A percentile compares a stretch with the other conserved stretches of the same genome.
phyloP scores from a whole-genome alignment of 2,113 vertebrate genomes.

The Vidua chalybeata region DNA sequence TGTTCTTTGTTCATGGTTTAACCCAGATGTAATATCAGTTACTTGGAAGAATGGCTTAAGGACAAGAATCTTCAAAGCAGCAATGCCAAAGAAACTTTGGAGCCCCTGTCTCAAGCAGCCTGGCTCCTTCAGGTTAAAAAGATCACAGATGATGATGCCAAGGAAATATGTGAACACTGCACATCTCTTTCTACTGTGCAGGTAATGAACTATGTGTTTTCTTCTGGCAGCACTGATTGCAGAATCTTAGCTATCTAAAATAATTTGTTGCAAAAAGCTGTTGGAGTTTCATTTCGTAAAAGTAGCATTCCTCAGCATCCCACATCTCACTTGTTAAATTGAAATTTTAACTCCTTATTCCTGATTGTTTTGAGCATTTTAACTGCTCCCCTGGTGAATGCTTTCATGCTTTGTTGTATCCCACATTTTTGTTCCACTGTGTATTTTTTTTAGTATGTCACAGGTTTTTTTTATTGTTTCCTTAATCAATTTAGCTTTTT shows the following conservation, averaged over 20 bases:
- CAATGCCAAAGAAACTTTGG: slow-evolving; percentile 86
- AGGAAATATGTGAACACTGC: slow-evolving; percentile 86
- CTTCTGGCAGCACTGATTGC: background rate
- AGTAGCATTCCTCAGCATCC: background rate
- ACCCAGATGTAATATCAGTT: slow-evolving; percentile 95
- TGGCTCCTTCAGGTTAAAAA: slow-evolving; percentile 98
- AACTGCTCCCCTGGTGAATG: background rate
- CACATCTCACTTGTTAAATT: background rate
- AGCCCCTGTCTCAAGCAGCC: slow-evolving; percentile 89
- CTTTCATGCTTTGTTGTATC: background rate
- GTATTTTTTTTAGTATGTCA: background rate
- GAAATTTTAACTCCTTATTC: background rate
- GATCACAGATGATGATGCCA: slow-evolving; percentile 89
- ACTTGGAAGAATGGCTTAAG: slow-evolving; percentile 96
- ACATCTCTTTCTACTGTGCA: slow-evolving; percentile 88
- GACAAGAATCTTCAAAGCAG: slow-evolving; percentile 88
- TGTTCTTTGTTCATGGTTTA: background rate
- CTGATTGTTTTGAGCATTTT: background rate
- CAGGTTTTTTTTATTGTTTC: background rate
- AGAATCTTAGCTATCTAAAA: background rate
- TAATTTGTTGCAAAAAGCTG: background rate
- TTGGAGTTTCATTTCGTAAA: background rate
- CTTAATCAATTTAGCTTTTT: background rate
- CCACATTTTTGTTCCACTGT: background rate
- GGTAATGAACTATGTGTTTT: slow-evolving; percentile 70